Evolutionary conservation across 2,888 invertebrate genomes (phyloP).

Genomic region (Sarcophaga rosellei): DNA sequence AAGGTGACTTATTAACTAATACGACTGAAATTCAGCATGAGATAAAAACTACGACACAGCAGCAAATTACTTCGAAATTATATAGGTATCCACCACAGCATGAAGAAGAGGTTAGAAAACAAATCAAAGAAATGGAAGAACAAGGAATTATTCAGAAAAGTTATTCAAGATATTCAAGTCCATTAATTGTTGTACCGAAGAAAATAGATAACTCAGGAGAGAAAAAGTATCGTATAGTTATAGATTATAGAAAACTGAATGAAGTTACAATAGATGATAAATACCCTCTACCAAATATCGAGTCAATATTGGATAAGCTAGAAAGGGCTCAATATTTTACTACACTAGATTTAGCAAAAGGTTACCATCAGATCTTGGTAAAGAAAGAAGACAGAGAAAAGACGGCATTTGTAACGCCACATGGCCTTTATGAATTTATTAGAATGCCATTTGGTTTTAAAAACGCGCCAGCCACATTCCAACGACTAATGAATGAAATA

Average conservation of each 20-base stretch:
- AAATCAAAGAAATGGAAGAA: conserved; percentile 56
- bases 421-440: too few relatives aligned
- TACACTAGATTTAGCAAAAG: conserved; percentile 15
- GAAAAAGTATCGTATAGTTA: conserved; percentile 12
- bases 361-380: conserved; percentile 1
- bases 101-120: conserved; percentile 39
- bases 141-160: conserved; percentile 38
- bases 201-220: conserved; percentile 40
- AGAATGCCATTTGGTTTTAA: too few relatives aligned
- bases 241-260: conserved; percentile 7
- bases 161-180: conserved; percentile 50
- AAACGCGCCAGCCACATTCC: too few relatives aligned
- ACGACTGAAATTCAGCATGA: conserved; percentile 33
- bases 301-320: conserved; percentile 18
- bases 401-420: background rate
- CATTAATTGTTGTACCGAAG: conserved; percentile 47
- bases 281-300: conserved; percentile 21
- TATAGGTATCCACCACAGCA: conserved; percentile 57
- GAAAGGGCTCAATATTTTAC: conserved; percentile 2
- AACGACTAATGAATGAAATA: too few relatives aligned
- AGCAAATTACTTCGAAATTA: conserved; percentile 54
- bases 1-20: conserved; percentile 11
- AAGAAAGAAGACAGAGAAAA: conserved; percentile 12
- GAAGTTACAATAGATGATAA: conserved; percentile 21
- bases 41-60: conserved; percentile 9